These are phyloP conservation scores for Macaca mulatta DNA, from an alignment of 2,113 vertebrate genomes.

Conservation along the genomic window DNA sequence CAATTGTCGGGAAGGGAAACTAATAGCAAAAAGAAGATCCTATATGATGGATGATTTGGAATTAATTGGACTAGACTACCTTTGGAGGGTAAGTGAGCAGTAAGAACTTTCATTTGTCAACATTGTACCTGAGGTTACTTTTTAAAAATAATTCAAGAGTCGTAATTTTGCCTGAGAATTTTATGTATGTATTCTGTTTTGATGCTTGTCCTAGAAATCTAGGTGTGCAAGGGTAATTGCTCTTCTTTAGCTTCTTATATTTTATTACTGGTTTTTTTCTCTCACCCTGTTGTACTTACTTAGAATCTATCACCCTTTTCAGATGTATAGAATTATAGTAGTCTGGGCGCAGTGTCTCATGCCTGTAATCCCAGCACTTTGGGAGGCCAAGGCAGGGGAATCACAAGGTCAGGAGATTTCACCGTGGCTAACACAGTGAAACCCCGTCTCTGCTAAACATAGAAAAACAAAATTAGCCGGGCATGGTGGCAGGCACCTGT, in stretches of 20 bases:
- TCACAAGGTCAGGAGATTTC: too few species aligned
- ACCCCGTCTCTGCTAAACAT: too few species aligned
- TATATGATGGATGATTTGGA: conserved; percentile 99
- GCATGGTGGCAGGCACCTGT: too few species aligned
- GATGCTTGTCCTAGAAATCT: background rate
- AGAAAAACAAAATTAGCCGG: too few species aligned
- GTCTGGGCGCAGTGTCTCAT: too few species aligned
- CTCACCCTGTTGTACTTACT: background rate
- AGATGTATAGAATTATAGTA: background rate
- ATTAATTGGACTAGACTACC: conserved; percentile 98
- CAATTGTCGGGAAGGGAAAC: conserved; percentile 98
- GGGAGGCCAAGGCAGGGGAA: too few species aligned
- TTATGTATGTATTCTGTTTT: background rate
- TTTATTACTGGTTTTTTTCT: background rate
- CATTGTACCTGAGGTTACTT: background rate
- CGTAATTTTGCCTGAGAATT: background rate
- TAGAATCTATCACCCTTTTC: background rate
- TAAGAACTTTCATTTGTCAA: conserved; percentile 15
- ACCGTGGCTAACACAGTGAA: too few species aligned
- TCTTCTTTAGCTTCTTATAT: background rate
- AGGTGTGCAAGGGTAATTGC: background rate
- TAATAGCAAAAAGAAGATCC: conserved; percentile 97
- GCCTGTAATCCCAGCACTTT: too few species aligned
- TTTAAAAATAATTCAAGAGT: background rate
- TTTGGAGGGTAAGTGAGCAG: conserved; percentile 95